phyloP scores from a whole-genome alignment of 2,888 invertebrate genomes.

The Brachyptera putata region DNA sequence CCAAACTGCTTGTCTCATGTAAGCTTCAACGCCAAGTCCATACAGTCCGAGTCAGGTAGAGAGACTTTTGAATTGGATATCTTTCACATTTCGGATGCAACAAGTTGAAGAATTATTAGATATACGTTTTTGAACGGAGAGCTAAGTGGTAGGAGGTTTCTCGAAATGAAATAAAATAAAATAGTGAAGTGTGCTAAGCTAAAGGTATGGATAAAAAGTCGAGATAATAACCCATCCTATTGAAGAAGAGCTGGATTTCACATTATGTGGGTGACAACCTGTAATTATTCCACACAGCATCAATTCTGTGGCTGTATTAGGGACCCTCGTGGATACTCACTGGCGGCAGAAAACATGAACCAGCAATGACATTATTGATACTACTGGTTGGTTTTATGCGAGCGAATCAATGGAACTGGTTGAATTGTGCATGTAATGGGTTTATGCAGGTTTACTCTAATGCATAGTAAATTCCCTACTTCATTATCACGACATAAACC shows the following conservation, averaged over 20 bases:
- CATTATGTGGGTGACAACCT: constrained; percentile 31
- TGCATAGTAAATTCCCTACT: no score
- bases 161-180: constrained; percentile 31
- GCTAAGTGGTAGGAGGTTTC: constrained; percentile 23
- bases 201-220: constrained; percentile 22
- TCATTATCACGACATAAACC: no score
- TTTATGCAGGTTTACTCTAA: no score
- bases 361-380: no score
- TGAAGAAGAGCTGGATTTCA: constrained; percentile 28
- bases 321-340: neutral
- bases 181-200: constrained; percentile 25
- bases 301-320: neutral
- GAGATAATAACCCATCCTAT: constrained; percentile 25
- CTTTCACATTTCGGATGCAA: neutral
- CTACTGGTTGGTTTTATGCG: no score
- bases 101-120: neutral
- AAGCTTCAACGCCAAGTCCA: no score
- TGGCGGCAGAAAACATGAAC: no score
- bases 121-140: no score
- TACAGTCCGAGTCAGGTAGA: neutral
- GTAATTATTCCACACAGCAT: constrained; percentile 26
- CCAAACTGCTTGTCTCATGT: no score
- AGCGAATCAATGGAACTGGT: no score
- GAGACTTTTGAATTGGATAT: neutral
- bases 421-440: no score